Evolutionary conservation across 2,113 vertebrate genomes (phyloP), one percentile per base, ranked within the genome.

Genomic region (Psittacula cyanocephala): DNA sequence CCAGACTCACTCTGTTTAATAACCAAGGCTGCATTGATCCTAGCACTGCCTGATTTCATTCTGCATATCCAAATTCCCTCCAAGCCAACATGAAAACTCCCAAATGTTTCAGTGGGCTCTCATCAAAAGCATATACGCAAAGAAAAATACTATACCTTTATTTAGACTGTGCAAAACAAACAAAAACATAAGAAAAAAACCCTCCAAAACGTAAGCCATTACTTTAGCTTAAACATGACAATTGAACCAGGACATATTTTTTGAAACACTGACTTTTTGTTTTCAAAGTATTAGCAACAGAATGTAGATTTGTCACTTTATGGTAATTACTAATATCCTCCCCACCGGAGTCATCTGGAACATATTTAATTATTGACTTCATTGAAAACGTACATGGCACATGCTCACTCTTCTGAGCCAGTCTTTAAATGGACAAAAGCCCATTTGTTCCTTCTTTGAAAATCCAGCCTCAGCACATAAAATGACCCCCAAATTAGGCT

Each of bases 361-460:
- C 71, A 83, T 78, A 86, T 93, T 90, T 92, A 81, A 93, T 92
- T 92, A 91, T 55, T 71, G 76, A 92, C 72, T 89, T 95, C 62
- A 75, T 12, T 91, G 81, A 82, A 81, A 91, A 88, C 4, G 17
- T 67, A 93, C 68, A 63, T 7, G 55, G 68, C 94, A 95, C 89
- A 86, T 60, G 50, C 72, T 94, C 25, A 67, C 55, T 93, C 83
- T 90, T 84, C 80, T 57, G 37, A 91, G 37, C 1, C 4, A 81
- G 55, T 17, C 60, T 81, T 86, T 86, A 90, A 74, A 86, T 39
- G 55, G 86, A 96, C 88, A 96, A 95, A 95, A 59, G 70, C 27
- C 39, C 27, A 4, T 63, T 90, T 94, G 69, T 91, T 93, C 52
- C 46, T 78, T 52, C 44, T 28, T 55, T 1, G 3, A 86, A 93